Percentiles rank a stretch among this genome's conserved stretches.
Evolutionary conservation across 2,797 vertebrate species (phyloP).

Genomic region (Gadopsis bispinosus): DNA sequence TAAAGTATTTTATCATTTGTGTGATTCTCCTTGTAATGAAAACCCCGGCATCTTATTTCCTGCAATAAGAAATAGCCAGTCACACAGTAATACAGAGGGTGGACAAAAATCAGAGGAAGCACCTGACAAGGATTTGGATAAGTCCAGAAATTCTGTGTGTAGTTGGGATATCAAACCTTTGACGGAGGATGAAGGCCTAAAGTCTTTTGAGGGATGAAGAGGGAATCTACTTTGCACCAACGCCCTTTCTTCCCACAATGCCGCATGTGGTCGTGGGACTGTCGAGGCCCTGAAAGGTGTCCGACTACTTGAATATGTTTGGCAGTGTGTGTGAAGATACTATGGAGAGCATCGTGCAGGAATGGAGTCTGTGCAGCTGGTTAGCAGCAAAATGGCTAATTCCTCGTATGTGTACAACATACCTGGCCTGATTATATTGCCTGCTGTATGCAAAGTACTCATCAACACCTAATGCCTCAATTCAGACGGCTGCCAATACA

Average conservation of each 20-base stretch:
- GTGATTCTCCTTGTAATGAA: neutral
- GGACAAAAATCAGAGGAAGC: slow-evolving; percentile 28
- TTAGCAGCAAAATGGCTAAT: neutral
- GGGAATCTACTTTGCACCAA: neutral
- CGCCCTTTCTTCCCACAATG: too few species aligned
- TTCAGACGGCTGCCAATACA: neutral
- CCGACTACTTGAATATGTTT: neutral
- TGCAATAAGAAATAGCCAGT: neutral
- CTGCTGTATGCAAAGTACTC: neutral
- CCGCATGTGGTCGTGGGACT: neutral
- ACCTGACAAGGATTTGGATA: neutral
- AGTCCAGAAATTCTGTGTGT: too few species aligned
- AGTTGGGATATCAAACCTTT: neutral
- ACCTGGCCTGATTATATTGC: neutral
- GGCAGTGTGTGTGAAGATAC: neutral
- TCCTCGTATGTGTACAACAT: too few species aligned
- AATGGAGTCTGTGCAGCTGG: neutral
- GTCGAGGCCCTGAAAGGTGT: neutral
- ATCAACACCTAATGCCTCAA: slow-evolving; percentile 9
- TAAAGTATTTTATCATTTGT: neutral
- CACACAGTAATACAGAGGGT: neutral
- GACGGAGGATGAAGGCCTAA: too few species aligned
- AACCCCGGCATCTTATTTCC: neutral
- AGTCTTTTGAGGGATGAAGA: too few species aligned
- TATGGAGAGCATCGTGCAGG: neutral